Conservation (phyloP, 1,140 invertebrate species). For the Drosophila pectinifera region DNA sequence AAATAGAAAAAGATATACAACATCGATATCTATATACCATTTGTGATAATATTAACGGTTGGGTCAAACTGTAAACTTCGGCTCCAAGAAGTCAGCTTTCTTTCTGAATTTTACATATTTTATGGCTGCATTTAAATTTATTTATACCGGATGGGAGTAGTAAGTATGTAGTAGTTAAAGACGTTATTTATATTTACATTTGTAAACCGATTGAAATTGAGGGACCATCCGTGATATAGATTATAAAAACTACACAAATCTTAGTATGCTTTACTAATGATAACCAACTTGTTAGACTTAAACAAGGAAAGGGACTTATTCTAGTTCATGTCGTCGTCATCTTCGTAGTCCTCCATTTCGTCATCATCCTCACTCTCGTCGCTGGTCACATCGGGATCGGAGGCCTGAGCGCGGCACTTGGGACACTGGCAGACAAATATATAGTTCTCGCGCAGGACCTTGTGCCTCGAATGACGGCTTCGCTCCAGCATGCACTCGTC, state of each 20-base stretch:
- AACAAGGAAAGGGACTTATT: not conserved
- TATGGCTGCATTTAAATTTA: no score
- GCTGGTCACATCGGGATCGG: constrained; percentile 93
- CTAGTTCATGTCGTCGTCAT: constrained; percentile 74
- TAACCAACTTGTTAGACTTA: not conserved
- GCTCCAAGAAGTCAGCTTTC: no score
- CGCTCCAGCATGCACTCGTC: constrained; percentile 92
- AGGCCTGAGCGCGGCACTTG: constrained; percentile 90
- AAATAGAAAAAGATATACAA: no score
- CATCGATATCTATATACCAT: no score
- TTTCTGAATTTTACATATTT: no score
- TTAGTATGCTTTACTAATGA: not conserved
- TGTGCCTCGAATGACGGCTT: constrained; percentile 94
- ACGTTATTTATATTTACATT: no score
- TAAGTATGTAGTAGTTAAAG: no score
- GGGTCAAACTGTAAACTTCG: no score
- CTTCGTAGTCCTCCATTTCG: constrained; percentile 70
- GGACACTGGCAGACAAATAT: constrained; percentile 88
- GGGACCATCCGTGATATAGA: not conserved
- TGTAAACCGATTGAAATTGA: not conserved
- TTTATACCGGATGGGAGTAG: no score
- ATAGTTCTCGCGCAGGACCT: constrained; percentile 93
- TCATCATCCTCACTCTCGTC: constrained; percentile 87
- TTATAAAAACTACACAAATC: not conserved
- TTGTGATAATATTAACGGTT: no score